Percentiles rank a stretch among this genome's conserved stretches.
phyloP scores from a whole-genome alignment of 2,113 vertebrate genomes.

The Castor canadensis region DNA sequence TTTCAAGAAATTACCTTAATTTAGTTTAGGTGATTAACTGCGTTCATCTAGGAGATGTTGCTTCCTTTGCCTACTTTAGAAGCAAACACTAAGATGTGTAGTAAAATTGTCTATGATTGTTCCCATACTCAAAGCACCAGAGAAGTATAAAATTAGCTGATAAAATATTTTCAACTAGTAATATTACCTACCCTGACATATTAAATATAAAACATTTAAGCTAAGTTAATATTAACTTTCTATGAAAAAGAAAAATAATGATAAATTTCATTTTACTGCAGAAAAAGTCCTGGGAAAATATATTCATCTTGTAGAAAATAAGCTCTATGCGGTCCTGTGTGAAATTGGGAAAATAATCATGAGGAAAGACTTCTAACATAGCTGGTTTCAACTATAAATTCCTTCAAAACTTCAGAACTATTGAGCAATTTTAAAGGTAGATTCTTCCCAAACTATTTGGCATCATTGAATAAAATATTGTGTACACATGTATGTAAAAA shows the following conservation, averaged over 20 bases:
- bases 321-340: background rate
- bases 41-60: background rate
- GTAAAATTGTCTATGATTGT: background rate
- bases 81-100: background rate
- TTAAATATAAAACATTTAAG: background rate
- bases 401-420: background rate
- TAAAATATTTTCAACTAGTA: background rate
- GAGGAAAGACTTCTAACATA: background rate
- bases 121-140: background rate
- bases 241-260: background rate
- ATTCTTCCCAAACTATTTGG: background rate
- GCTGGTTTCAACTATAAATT: background rate
- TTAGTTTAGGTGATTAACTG: background rate
- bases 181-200: background rate
- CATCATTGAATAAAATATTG: background rate
- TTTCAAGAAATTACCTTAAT: conserved; percentile 11
- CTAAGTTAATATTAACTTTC: background rate
- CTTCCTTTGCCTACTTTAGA: background rate
- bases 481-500: too few relatives aligned
- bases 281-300: background rate
- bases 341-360: background rate
- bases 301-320: background rate
- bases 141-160: background rate
- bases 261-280: background rate
- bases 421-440: background rate